phyloP scores from a whole-genome alignment of 2,797 vertebrate species.

The Telmatherina bonti region DNA sequence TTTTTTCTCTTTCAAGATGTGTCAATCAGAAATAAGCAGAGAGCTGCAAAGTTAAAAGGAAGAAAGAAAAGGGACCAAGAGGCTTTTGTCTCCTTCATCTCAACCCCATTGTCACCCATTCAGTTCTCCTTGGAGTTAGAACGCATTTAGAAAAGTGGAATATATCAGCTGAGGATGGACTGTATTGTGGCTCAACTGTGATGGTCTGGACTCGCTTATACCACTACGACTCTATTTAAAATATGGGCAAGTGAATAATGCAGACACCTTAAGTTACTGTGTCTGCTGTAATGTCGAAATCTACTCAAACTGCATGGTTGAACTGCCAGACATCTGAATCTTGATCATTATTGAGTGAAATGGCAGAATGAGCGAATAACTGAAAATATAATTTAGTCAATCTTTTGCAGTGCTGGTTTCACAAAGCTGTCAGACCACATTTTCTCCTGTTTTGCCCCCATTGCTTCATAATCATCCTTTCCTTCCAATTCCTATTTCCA shows the following conservation, averaged over 20 bases:
- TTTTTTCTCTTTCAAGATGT: conserved; percentile 56
- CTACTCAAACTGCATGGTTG: conserved; percentile 19
- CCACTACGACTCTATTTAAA: conserved; percentile 23
- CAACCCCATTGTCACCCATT: conserved; percentile 39
- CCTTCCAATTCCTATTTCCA: conserved; percentile 2
- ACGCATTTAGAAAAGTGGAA: neutral
- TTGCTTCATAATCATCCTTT: neutral
- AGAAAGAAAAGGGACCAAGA: conserved; percentile 28
- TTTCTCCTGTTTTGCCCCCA: conserved; percentile 26
- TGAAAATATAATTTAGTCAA: conserved; percentile 50
- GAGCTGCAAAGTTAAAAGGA: conserved; percentile 22
- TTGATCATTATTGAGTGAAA: conserved; percentile 62
- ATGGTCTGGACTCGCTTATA: conserved; percentile 17
- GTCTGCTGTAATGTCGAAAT: conserved; percentile 40
- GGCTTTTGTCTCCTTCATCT: conserved; percentile 46
- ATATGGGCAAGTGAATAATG: conserved; percentile 38
- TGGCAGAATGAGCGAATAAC: conserved; percentile 48
- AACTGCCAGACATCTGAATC: conserved; percentile 29
- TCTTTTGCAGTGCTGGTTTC: conserved; percentile 48
- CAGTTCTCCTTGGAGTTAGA: conserved; percentile 31
- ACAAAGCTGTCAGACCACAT: conserved; percentile 34
- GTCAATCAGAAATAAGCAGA: conserved; percentile 49
- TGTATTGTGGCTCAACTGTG: conserved; percentile 14
- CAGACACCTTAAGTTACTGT: conserved; percentile 47
- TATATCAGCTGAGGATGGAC: conserved; percentile 4